phyloP scores from a whole-genome alignment of 2,797 vertebrate species.

The Pteropus rufus region DNA sequence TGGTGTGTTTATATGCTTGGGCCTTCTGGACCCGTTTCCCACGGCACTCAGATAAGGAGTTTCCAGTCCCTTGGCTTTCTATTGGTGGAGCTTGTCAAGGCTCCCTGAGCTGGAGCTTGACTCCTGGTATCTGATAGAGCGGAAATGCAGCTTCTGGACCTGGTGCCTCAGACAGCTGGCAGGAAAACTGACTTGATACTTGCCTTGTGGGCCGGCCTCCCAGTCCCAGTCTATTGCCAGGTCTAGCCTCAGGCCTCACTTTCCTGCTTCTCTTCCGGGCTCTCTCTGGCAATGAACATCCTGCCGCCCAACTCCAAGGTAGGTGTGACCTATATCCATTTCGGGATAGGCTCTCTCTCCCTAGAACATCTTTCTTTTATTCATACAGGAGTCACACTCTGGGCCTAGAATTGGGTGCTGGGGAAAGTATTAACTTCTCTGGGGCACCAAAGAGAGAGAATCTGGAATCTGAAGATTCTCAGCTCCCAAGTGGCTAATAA shows the following conservation, averaged over 20 bases:
- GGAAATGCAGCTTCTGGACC: neutral
- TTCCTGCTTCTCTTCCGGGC: neutral
- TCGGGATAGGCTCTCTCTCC: neutral
- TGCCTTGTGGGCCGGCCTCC: too few relatives aligned
- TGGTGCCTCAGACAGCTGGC: neutral
- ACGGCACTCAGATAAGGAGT: neutral
- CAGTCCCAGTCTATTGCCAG: too few relatives aligned
- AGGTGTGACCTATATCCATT: neutral
- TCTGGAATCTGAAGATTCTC: neutral
- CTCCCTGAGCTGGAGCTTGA: neutral
- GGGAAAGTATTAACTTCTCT: neutral
- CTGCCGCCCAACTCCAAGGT: neutral
- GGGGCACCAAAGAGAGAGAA: neutral
- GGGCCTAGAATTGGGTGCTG: neutral
- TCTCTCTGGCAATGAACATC: neutral
- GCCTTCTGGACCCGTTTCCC: neutral
- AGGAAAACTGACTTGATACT: neutral
- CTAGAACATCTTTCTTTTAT: neutral
- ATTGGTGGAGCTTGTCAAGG: neutral
- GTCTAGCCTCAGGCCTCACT: neutral
- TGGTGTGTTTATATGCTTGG: neutral
- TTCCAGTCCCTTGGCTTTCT: neutral
- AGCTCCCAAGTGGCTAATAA: neutral
- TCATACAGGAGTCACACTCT: neutral
- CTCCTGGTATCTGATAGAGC: neutral